These are phyloP conservation scores for Tympanuchus pallidicinctus DNA, from an alignment of 2,113 vertebrate genomes.

Conservation along the genomic window DNA sequence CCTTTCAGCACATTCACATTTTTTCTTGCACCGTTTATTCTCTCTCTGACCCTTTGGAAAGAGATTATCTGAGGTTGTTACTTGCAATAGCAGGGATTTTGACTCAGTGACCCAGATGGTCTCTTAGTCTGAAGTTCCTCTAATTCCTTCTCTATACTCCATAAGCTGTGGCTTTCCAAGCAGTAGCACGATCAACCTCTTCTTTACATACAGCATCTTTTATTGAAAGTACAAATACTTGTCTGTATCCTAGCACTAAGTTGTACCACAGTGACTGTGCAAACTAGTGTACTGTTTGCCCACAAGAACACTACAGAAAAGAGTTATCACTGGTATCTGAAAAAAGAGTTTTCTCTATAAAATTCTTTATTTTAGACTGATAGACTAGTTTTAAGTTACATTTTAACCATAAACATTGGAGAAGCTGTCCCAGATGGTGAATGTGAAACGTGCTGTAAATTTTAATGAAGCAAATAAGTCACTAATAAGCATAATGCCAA, in stretches of 20 bases:
- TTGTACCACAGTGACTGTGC: neutral
- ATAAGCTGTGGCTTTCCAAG: neutral
- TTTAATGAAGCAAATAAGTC: conserved; percentile 81
- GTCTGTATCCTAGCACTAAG: conserved; percentile 5
- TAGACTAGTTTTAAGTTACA: conserved; percentile 65
- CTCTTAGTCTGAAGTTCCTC: neutral
- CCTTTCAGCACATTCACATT: neutral
- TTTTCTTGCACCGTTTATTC: neutral
- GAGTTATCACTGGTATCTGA: conserved; percentile 43
- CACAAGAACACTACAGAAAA: conserved; percentile 19
- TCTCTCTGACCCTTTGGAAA: neutral
- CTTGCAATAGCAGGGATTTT: neutral
- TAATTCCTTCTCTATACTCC: neutral
- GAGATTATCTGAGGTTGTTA: neutral
- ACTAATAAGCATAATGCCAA: conserved; percentile 75
- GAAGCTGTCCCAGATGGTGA: conserved; percentile 75
- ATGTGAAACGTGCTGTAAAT: conserved; percentile 77
- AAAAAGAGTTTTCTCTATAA: conserved; percentile 61
- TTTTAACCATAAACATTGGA: conserved; percentile 67
- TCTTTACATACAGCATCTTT: conserved; percentile 4
- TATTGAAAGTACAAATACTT: conserved; percentile 34
- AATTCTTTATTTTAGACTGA: conserved; percentile 54
- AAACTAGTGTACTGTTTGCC: conserved; percentile 32
- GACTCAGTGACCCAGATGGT: neutral
- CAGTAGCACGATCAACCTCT: neutral